Evolutionary conservation across 2,113 vertebrate genomes (phyloP).

Genomic region (Bettongia penicillata): DNA sequence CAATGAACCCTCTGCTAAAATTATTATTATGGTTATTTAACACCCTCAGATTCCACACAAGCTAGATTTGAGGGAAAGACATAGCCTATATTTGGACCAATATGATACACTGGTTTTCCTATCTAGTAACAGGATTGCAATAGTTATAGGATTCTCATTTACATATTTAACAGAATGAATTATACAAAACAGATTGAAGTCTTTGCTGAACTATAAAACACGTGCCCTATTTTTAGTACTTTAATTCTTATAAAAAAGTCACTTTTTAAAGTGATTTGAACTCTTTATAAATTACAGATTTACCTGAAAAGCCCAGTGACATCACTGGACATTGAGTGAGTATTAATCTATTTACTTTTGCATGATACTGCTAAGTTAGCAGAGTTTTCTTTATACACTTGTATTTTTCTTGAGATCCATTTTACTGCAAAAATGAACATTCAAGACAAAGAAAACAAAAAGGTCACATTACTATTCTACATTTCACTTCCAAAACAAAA

Average conservation of each 20-base stretch:
- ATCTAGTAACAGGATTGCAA: not conserved
- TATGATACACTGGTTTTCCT: not conserved
- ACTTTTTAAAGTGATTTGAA: not conserved
- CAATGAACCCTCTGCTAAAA: not conserved
- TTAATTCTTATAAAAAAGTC: too few species aligned
- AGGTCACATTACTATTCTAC: slow-evolving; percentile 41
- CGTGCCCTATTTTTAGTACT: not conserved
- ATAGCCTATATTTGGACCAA: not conserved
- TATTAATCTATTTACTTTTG: slow-evolving; percentile 47
- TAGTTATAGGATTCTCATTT: not conserved
- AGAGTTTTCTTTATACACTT: slow-evolving; percentile 27
- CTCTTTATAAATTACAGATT: not conserved
- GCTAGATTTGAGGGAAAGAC: not conserved
- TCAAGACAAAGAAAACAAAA: slow-evolving; percentile 51
- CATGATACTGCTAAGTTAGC: slow-evolving; percentile 50
- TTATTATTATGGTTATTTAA: not conserved
- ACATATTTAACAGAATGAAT: not conserved
- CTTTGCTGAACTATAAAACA: not conserved
- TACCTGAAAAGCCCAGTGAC: not conserved
- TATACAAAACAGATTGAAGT: not conserved
- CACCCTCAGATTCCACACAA: not conserved
- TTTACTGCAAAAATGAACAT: slow-evolving; percentile 67
- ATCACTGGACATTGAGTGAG: not conserved
- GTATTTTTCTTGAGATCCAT: slow-evolving; percentile 66
- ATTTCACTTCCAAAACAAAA: slow-evolving; percentile 59